Conservation (phyloP, 2,888 invertebrate genomes). For the Rotaria macrura region DNA sequence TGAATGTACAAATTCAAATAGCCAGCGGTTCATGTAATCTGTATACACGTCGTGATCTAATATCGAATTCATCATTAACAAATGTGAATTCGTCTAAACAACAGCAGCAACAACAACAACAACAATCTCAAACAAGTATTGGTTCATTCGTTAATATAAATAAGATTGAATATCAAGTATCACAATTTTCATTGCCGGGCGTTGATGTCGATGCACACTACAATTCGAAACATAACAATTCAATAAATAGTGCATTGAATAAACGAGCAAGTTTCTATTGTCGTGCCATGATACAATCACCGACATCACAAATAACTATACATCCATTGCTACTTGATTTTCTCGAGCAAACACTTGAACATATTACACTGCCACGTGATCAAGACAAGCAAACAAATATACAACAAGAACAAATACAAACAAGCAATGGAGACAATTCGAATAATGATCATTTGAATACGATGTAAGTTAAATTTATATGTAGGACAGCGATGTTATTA, state of each 20-base stretch:
- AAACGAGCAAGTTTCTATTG: slow-evolving; percentile 33
- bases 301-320: slow-evolving; percentile 70
- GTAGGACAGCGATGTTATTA: too few relatives aligned
- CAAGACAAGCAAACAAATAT: slow-evolving; percentile 28
- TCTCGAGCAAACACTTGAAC: slow-evolving; percentile 87
- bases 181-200: slow-evolving; percentile 41
- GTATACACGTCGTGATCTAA: slow-evolving; percentile 67
- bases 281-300: slow-evolving; percentile 27
- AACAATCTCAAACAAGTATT: neutral
- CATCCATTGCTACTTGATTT: slow-evolving; percentile 93
- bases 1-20: slow-evolving; percentile 87
- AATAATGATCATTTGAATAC: slow-evolving; percentile 15
- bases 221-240: slow-evolving; percentile 26
- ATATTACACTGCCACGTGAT: slow-evolving; percentile 49
- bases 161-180: slow-evolving; percentile 18
- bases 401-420: slow-evolving; percentile 33
- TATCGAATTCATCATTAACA: slow-evolving; percentile 40
- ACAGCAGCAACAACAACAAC: neutral
- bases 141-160: neutral
- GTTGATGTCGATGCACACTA: slow-evolving; percentile 46
- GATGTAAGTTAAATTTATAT: neutral
- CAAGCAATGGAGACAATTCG: slow-evolving; percentile 36
- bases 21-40: slow-evolving; percentile 92
- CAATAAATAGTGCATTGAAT: neutral
- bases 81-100: neutral